phyloP scores from a whole-genome alignment of 1,140 invertebrate species.

The Lanistes nyassanus region DNA sequence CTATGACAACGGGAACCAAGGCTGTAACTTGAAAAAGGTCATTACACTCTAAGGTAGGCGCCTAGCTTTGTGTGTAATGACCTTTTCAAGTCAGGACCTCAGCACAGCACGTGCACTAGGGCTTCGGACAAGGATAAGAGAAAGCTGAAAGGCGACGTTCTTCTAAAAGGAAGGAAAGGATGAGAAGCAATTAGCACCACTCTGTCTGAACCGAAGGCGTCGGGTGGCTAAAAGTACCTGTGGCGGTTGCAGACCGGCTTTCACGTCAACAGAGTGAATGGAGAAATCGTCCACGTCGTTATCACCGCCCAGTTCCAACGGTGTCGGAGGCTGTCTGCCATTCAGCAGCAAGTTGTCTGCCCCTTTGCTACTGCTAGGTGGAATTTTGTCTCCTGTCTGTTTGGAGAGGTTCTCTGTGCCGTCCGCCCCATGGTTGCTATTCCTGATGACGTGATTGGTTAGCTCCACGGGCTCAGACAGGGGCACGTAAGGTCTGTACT shows the following conservation, averaged over 20 bases:
- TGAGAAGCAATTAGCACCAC: no score
- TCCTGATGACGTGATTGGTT: background rate
- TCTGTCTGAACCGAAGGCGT: no score
- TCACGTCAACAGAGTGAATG: slow-evolving; percentile 22
- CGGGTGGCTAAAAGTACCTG: slow-evolving; percentile 6
- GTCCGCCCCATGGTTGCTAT: background rate
- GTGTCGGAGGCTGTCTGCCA: background rate
- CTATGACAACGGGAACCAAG: no score
- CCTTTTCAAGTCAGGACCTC: no score
- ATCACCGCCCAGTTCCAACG: slow-evolving; percentile 16
- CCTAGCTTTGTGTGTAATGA: no score
- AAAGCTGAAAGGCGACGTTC: no score
- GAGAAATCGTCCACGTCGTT: background rate
- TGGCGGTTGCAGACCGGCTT: slow-evolving; percentile 16
- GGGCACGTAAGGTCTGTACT: background rate
- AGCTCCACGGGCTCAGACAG: background rate
- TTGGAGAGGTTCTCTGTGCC: background rate
- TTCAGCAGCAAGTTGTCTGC: background rate
- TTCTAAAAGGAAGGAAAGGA: no score
- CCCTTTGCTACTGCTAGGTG: background rate
- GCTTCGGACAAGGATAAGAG: no score
- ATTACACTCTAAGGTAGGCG: no score
- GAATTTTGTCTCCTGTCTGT: background rate
- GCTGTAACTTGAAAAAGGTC: no score
- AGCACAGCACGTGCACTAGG: no score